Conservation (phyloP, 2,797 vertebrate species). For the Synanceia verrucosa region DNA sequence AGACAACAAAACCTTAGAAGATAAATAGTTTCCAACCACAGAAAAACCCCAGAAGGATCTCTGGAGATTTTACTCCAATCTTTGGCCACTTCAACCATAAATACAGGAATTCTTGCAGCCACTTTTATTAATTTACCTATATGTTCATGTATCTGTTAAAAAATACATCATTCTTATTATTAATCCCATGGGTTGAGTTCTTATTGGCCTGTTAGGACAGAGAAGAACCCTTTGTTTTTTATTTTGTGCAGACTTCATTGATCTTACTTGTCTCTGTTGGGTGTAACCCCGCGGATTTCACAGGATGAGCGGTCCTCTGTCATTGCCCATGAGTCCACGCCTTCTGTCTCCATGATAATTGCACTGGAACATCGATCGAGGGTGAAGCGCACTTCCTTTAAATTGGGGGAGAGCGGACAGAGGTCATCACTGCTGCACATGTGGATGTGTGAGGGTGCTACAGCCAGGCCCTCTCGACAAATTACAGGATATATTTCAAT, state of each 20-base stretch:
- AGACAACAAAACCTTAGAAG: slow-evolving; percentile 12
- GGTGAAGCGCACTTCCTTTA: slow-evolving; percentile 84
- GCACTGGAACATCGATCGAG: slow-evolving; percentile 84
- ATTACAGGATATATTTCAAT: neutral
- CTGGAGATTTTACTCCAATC: slow-evolving; percentile 17
- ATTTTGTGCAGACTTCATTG: slow-evolving; percentile 12
- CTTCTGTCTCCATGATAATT: slow-evolving; percentile 84
- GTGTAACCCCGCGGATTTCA: slow-evolving; percentile 82
- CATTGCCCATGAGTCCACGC: slow-evolving; percentile 84
- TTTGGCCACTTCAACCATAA: slow-evolving; percentile 15
- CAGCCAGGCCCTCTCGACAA: neutral
- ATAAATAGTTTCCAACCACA: slow-evolving; percentile 29
- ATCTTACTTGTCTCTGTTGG: slow-evolving; percentile 79
- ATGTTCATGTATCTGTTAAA: neutral
- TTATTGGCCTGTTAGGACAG: slow-evolving; percentile 10
- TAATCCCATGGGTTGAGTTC: slow-evolving; percentile 1
- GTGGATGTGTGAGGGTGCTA: neutral
- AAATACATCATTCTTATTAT: slow-evolving; percentile 4
- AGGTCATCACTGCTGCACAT: slow-evolving; percentile 31
- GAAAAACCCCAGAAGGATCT: slow-evolving; percentile 7
- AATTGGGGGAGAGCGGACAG: slow-evolving; percentile 44
- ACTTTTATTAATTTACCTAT: neutral
- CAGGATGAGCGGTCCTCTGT: slow-evolving; percentile 85
- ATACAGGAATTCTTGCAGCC: neutral
- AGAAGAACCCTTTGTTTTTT: neutral